Base-by-base conservation (phyloP, 2,113 vertebrate genomes). In the Limnothrissa miodon region DNA sequence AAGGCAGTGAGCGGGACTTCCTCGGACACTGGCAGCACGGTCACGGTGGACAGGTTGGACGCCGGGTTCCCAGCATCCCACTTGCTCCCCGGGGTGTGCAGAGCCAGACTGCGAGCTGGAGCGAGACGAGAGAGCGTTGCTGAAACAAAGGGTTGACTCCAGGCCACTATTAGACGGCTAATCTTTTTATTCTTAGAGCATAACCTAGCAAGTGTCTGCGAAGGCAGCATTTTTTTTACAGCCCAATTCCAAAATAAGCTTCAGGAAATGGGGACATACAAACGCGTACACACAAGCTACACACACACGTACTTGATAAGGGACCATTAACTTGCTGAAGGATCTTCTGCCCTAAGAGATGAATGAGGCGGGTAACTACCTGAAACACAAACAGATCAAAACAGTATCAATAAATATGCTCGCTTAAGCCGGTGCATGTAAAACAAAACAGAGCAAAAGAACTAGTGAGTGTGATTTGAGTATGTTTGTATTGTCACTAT, bases 361-460 rank as follows among this genome's bases (percentile, higher is more conserved):
- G 98, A 87, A 98, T 99, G 82, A 99, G 91, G 79, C 96, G 92
- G 13, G 98, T 99, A 90, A 99, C 98, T 83, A 98, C 97, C 97
- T 99, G 87, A 59, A 21, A 79, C 46, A 53, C 25, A n/a, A 39
- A 10, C 66, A 33, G 23, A 29, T 13, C 23, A 10, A 33, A 23
- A 17, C 15, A 13, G 25, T 33, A 1, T 25, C 25, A 29, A 13
- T 19, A 44, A 53, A 25, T 11, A 62, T 11, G 59, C 6, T 29
- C 6, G 9, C 9, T 25, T 29, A 48, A 48, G 46, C 46, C 13
- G 42, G 6, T 48, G 46, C 46, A 48, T 11, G 1, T 1, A 48
- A 17, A 48, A 17, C 11, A 3, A 48, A 48, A 48, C 46, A 48
- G 9, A 48, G 46, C n/a, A 48, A 48, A 48, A 2, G 1, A 13